phyloP scores from a whole-genome alignment of 2,113 vertebrate species.

The Syrmaticus mikado region DNA sequence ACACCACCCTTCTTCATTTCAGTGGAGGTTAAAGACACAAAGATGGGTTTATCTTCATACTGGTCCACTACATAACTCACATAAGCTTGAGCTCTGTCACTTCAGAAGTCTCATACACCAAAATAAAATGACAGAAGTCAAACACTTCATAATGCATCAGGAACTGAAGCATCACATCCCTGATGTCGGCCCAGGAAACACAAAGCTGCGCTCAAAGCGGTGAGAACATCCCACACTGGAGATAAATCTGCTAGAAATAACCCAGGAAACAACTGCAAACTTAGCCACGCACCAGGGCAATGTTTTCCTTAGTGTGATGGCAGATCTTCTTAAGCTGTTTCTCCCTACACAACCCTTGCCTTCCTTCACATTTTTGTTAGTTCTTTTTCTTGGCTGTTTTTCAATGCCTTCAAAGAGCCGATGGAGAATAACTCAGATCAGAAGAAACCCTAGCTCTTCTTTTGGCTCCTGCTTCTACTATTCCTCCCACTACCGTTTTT shows the following conservation, averaged over 20 bases:
- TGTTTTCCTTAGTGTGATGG: background rate
- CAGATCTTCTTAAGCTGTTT: background rate
- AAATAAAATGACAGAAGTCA: background rate
- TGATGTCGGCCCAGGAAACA: background rate
- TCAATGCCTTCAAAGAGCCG: background rate
- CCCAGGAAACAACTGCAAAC: background rate
- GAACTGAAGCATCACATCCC: background rate
- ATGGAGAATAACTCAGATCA: background rate
- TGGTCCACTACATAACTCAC: background rate
- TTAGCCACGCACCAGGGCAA: too few relatives aligned
- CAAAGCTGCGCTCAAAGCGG: rapidly evolving
- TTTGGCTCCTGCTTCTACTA: background rate
- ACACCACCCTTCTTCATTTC: background rate
- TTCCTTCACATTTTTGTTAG: background rate
- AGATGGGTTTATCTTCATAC: background rate
- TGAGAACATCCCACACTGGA: background rate
- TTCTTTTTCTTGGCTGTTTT: background rate
- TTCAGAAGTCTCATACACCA: background rate
- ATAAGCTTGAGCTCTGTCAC: background rate
- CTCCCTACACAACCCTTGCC: background rate
- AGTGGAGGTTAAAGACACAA: background rate
- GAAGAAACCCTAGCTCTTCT: background rate
- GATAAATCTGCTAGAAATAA: background rate
- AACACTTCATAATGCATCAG: background rate
- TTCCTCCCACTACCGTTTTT: background rate